Conservation (phyloP, 2,797 vertebrate genomes). For the Triplophysa bombifrons region DNA sequence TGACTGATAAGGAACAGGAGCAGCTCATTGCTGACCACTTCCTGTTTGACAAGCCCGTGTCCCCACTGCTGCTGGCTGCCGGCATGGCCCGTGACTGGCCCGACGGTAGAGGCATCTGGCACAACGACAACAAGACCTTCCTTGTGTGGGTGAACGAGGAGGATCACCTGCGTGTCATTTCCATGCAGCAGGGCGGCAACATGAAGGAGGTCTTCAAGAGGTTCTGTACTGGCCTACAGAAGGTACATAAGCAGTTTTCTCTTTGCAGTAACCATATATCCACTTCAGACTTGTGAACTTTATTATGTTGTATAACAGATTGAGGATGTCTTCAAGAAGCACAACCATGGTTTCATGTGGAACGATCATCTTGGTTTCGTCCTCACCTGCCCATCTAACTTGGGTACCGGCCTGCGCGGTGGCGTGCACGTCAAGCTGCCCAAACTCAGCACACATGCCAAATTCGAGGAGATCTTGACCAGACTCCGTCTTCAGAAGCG, state of each 20-base stretch:
- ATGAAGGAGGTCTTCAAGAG: slow-evolving; percentile 88
- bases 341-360: slow-evolving; percentile 86
- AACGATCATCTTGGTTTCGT: slow-evolving; percentile 84
- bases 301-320: slow-evolving; percentile 68
- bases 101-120: slow-evolving; percentile 85
- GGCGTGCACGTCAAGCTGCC: slow-evolving; percentile 84
- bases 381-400: slow-evolving; percentile 85
- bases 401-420: slow-evolving; percentile 84
- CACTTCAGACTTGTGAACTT: background rate
- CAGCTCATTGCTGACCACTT: slow-evolving; percentile 87
- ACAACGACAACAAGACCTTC: slow-evolving; percentile 85
- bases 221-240: slow-evolving; percentile 83
- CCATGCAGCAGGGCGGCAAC: slow-evolving; percentile 85
- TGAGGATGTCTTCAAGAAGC: slow-evolving; percentile 84
- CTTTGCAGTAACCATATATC: background rate
- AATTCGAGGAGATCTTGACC: slow-evolving; percentile 83
- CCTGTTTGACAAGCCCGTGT: slow-evolving; percentile 87
- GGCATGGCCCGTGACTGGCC: slow-evolving; percentile 90
- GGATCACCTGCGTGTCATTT: slow-evolving; percentile 85
- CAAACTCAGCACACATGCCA: slow-evolving; percentile 84
- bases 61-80: slow-evolving; percentile 82
- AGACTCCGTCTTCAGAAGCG: slow-evolving; percentile 87
- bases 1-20: slow-evolving; percentile 83
- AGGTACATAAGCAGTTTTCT: slow-evolving; percentile 62
- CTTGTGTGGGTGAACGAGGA: slow-evolving; percentile 88